Conservation (phyloP, 1,140 invertebrate genomes). For the Diprion similis region DNA sequence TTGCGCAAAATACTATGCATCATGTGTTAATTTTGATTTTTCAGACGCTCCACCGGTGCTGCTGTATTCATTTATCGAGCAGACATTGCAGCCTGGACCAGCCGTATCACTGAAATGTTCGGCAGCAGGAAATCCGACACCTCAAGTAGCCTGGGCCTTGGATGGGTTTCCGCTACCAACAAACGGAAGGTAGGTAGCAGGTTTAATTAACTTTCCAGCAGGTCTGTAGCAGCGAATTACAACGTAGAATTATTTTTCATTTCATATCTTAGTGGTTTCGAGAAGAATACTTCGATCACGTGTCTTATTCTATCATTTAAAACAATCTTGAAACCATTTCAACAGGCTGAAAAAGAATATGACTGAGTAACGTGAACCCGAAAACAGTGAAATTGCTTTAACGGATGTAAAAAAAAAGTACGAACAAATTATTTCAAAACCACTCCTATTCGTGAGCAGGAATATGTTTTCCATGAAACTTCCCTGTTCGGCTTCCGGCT, state of each 20-base stretch:
- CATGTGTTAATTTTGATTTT: slow-evolving; percentile 30
- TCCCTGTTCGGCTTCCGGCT: no score
- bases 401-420: no score
- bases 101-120: slow-evolving; percentile 85
- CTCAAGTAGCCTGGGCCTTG: slow-evolving; percentile 80
- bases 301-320: no score
- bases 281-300: neutral
- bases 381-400: neutral
- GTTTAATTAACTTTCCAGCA: no score
- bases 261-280: neutral
- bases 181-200: slow-evolving; percentile 73
- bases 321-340: no score
- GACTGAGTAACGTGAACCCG: neutral
- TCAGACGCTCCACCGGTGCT: slow-evolving; percentile 84
- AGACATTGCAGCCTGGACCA: slow-evolving; percentile 84
- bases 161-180: slow-evolving; percentile 80
- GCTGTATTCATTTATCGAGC: slow-evolving; percentile 83
- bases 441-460: no score
- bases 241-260: neutral
- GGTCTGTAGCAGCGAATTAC: slow-evolving; percentile 19
- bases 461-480: no score
- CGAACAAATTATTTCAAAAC: no score
- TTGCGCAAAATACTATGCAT: no score
- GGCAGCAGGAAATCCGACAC: slow-evolving; percentile 85
- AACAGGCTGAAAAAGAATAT: no score